These are phyloP conservation scores for Amblyopsis hoosieri DNA, from an alignment of 2,797 vertebrate species.

Conservation along the genomic window DNA sequence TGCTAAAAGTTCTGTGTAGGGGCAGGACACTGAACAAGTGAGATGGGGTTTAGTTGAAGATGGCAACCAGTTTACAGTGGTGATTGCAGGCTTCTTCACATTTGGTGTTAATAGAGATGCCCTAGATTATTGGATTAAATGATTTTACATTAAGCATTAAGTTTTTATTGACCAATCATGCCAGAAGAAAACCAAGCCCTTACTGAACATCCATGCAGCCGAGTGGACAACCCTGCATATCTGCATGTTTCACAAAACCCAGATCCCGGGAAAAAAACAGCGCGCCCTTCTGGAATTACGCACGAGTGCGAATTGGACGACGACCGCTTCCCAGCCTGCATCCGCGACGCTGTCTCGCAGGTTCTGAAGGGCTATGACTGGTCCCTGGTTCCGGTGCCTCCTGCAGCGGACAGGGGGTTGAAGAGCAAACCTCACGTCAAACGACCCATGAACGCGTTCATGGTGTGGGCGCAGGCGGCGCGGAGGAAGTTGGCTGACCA, in stretches of 20 bases:
- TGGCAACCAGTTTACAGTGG: too few species aligned
- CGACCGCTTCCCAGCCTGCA: conserved; percentile 88
- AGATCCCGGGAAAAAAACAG: conserved; percentile 51
- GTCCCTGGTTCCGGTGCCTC: conserved; percentile 87
- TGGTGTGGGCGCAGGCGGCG: conserved; percentile 88
- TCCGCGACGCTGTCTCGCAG: conserved; percentile 90
- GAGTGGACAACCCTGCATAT: conserved; percentile 80
- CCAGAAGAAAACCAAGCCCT: conserved; percentile 75
- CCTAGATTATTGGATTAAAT: neutral
- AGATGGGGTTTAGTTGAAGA: neutral
- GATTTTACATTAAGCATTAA: neutral
- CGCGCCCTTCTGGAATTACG: conserved; percentile 51
- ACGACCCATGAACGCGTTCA: conserved; percentile 86
- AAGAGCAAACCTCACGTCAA: conserved; percentile 88
- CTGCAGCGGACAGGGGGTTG: conserved; percentile 78
- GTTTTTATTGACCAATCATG: conserved; percentile 76
- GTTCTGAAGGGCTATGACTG: conserved; percentile 92
- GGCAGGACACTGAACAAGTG: too few species aligned
- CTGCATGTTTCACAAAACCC: conserved; percentile 78
- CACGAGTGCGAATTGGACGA: conserved; percentile 68
- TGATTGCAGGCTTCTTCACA: too few species aligned
- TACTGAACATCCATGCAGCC: conserved; percentile 79
- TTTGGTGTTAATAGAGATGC: conserved; percentile 8
- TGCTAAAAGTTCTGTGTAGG: conserved; percentile 3
- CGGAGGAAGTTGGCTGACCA: conserved; percentile 86